Evolutionary conservation across 2,113 vertebrate species (phyloP), one percentile per base, ranked within the genome.

Genomic region (Capreolus pygargus): DNA sequence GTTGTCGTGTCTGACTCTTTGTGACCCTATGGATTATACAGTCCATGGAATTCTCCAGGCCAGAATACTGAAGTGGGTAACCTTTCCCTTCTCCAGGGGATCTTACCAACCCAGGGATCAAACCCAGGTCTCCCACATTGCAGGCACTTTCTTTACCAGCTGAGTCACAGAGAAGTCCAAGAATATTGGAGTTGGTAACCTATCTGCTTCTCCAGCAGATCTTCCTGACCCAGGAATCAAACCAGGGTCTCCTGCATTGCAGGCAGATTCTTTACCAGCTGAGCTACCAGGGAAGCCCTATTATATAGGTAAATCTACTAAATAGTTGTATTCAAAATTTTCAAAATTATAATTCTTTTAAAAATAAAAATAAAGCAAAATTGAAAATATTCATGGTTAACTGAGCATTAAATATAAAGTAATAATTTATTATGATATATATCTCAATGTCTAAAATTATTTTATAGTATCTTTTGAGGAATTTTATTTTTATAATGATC

Each of bases 301-400:
- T 70, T 82, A 55, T 5, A 55, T 7, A 39, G 17, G 21, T 76
- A 64, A 93, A 74, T 33, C 19, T 78, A 5, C 58, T 82, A 60
- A 87, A 81, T n/a, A 5, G 5, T 43, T 87, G 58, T 36, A 86
- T 61, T 60, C 2, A 84, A 78, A 89, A 50, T 52, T 91, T 88
- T 95, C 25, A 84, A 50, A 95, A 78, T 76, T 87, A 58, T 33
- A 64, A 57, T 85, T 50, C 1, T 47, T 60, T 89, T 86, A 79
- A 61, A 79, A 86, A 58, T 52, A 84, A 87, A 55, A 81, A 64
- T 58, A 39, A 39, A 87, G 6, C 16, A 67, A 83, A 86, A 39
- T 9, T 78, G 21, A 55, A 93, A 50, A 39, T 47, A 21, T 45
- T 78, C 45, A 19, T 86, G 30, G 64, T 78, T 94, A 82, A 2